Evolutionary conservation across 2,888 invertebrate species (phyloP).

Genomic region (Mesorhabditis sp.): DNA sequence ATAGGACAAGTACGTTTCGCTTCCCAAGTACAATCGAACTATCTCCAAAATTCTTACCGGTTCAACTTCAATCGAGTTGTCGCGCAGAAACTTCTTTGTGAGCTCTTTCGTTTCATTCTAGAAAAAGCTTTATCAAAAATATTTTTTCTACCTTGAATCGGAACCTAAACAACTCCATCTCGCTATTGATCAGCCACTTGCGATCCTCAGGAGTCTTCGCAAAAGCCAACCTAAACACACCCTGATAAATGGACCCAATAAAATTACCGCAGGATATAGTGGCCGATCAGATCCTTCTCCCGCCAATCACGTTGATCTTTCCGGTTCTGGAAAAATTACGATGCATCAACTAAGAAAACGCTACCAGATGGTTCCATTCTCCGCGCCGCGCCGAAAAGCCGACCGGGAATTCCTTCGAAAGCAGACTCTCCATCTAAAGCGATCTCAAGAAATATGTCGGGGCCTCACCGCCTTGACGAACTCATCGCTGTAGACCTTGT

Average conservation of each 20-base stretch:
- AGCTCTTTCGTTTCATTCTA: neutral
- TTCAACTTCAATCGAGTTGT: neutral
- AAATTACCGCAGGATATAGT: constrained; percentile 73
- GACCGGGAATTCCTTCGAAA: too few species aligned
- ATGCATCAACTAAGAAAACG: constrained; percentile 3
- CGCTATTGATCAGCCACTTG: constrained; percentile 82
- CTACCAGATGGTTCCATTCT: constrained; percentile 10
- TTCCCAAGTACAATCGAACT: neutral
- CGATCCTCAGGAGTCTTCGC: constrained; percentile 77
- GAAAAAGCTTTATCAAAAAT: neutral
- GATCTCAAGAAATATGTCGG: too few species aligned
- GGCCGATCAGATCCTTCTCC: constrained; percentile 77
- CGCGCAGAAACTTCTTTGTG: neutral
- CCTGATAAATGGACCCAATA: neutral
- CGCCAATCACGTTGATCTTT: constrained; percentile 17
- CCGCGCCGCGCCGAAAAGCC: neutral
- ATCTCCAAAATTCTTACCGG: neutral
- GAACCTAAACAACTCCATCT: constrained; percentile 80
- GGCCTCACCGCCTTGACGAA: constrained; percentile 19
- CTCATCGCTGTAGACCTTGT: constrained; percentile 13
- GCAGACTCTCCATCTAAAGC: too few species aligned
- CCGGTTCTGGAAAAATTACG: constrained; percentile 8
- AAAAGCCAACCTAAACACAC: constrained; percentile 72
- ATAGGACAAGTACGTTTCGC: neutral
- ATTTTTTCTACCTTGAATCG: neutral